Evolutionary conservation across 2,113 vertebrate genomes (phyloP), one percentile per base, ranked within the genome.

Genomic region (Pangasianodon hypophthalmus): DNA sequence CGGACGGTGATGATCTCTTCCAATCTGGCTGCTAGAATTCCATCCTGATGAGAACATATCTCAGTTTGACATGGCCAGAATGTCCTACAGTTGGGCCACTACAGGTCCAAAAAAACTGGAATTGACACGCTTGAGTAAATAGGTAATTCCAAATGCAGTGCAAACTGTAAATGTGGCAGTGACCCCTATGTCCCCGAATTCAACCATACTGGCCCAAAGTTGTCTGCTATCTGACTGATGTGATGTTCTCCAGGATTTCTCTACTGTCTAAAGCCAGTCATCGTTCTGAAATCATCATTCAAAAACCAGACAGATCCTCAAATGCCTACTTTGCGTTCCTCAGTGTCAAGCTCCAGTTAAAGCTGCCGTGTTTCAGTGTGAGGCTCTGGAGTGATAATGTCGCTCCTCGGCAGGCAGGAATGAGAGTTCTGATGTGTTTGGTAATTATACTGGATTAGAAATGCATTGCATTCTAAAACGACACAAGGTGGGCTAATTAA

Each of bases 381-480:
- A 82, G 0, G 50, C n/a, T 58, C 75, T 69, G 82, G 88, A 48
- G 44, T 62, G 86, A 86, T 89, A 89, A 87, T 85, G 83, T 84
- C n/a, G 56, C 84, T 89, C 56, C 32, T 73, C 88, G 14, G 77
- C 79, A 29, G 84, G 52, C 71, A 84, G 80, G 69, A 89, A 86
- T 56, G 75, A 88, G 73, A 82, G 48, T 88, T 75, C 88, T 87
- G 90, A 89, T 90, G 88, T 90, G 90, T 90, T 90, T 90, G 69
- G 84, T 92, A 90, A 93, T 92, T 91, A 89, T 54, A 54, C 54
- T 58, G 62, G 85, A 92, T 93, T 92, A 90, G 82, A 92, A 92
- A 93, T 92, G 91, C 90, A 90, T 88, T 90, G 91, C 86, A 85
- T 91, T 91, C 37, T 90, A 90, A 93, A 90, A 91, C 62, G 73